Evolutionary conservation across 2,888 invertebrate genomes (phyloP), one percentile per base, ranked within the genome.

Genomic region (Oithona nana): DNA sequence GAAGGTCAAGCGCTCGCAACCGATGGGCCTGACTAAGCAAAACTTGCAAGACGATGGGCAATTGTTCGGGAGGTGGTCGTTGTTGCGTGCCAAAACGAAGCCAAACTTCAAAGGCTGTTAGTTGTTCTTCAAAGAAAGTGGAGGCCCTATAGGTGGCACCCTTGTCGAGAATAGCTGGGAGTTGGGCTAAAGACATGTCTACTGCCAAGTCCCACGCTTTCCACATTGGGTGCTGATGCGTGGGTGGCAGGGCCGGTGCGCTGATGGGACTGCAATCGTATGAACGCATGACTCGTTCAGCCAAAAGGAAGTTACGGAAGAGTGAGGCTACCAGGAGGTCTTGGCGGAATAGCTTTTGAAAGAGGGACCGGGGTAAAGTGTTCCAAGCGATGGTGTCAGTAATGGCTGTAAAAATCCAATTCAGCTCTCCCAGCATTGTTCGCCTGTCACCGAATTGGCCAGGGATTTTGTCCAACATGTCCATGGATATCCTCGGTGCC

Each of bases 341-440:
- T 73, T 98, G 94, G 28, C 98, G 81, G 75, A 98, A 98, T 67
- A 98, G 77, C 73, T 86, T 88, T 77, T 98, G 95, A 76, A 98
- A 97, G 68, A 93, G 76, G 68, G 95, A 94, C 74, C 87, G 80
- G 3, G 94, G 90, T 69, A 99, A 78, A 51, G 87, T 88, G 73
- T 94, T 94, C 97, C 97, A 98, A 1, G 98, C 98, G 71, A 99
- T 97, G 11, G 98, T 98, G 74, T 99, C 98, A 0, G 98, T 98
- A 68, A 99, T 94, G 54, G 98, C 97, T 1, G 98, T 98, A 76
- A 98, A 98, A 72, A 99, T 95, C 98, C 98, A 98, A 78, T 98
- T 98, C 65, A 98, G 77, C 76, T 99, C 97, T 57, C 98, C 98
- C 67, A 97, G 79, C 88, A 97, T 92, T 29, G 98, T 95, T 69